Conservation (phyloP, 2,888 invertebrate genomes). For the Oligia strigilis region DNA sequence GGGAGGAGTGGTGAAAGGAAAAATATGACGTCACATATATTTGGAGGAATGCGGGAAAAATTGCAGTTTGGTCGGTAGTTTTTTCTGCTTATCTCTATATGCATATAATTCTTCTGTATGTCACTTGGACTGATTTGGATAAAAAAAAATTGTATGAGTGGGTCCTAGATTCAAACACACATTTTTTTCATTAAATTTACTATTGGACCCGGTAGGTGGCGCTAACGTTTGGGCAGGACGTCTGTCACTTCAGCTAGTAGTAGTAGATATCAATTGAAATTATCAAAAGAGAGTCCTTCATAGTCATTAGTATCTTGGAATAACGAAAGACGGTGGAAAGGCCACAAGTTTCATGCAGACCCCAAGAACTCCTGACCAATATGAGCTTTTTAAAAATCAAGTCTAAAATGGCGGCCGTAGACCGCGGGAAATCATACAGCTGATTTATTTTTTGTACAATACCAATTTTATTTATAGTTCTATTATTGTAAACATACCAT, state of each 20-base stretch:
- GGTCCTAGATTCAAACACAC: too few relatives aligned
- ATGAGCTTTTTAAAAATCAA: background rate
- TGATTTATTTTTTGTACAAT: slow-evolving; percentile 11
- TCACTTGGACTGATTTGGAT: too few relatives aligned
- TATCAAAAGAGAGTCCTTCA: background rate
- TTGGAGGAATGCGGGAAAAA: too few relatives aligned
- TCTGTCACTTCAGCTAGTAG: too few relatives aligned
- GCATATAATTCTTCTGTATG: too few relatives aligned
- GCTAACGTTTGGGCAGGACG: too few relatives aligned
- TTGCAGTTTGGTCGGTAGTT: too few relatives aligned
- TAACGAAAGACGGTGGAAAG: background rate
- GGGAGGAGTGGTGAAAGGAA: slow-evolving; percentile 14
- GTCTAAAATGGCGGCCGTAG: slow-evolving; percentile 5
- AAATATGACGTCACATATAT: slow-evolving; percentile 30
- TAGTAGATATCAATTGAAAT: background rate
- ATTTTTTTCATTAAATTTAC: too few relatives aligned
- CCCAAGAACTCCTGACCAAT: background rate
- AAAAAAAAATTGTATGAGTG: too few relatives aligned
- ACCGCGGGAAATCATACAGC: slow-evolving; percentile 24
- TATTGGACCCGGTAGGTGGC: too few relatives aligned
- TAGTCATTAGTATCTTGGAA: background rate
- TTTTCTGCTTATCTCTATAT: too few relatives aligned
- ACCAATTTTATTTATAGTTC: slow-evolving; percentile 20
- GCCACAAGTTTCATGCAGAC: background rate
- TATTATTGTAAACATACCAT: slow-evolving; percentile 60